A percentile compares a stretch with the other conserved stretches of the same genome.
These are phyloP conservation scores for Cosmia trapezina DNA, from an alignment of 2,888 invertebrate genomes.

Conservation along the genomic window DNA sequence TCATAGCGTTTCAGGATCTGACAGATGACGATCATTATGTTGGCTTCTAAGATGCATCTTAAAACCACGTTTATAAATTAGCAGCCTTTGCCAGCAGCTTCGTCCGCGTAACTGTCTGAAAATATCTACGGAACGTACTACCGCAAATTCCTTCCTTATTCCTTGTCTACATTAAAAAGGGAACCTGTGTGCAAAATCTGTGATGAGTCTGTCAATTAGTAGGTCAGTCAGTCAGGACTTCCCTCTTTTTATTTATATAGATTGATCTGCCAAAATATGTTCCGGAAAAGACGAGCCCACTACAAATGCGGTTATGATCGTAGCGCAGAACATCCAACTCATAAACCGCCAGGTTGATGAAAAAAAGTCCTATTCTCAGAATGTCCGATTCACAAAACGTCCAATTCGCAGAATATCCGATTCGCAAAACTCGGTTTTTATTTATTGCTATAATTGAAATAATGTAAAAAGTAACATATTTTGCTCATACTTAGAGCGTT, in stretches of 20 bases:
- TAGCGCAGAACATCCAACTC: background rate
- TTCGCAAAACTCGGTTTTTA: background rate
- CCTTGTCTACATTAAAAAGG: too few relatives aligned
- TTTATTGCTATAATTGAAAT: background rate
- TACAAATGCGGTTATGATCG: background rate
- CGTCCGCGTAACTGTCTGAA: too few relatives aligned
- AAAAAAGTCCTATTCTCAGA: background rate
- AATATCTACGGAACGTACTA: too few relatives aligned
- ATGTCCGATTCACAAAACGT: background rate
- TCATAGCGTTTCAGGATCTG: conserved; percentile 1
- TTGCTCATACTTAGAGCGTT: background rate
- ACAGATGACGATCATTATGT: background rate
- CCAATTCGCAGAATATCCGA: background rate
- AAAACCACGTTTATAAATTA: background rate
- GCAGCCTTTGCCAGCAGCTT: too few relatives aligned
- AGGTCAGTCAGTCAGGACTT: too few relatives aligned
- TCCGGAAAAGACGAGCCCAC: background rate
- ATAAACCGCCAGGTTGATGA: background rate
- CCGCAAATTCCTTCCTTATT: too few relatives aligned
- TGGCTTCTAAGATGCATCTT: conserved; percentile 8
- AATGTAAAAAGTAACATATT: background rate
- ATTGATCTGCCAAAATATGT: background rate
- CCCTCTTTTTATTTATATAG: too few relatives aligned
- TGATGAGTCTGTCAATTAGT: too few relatives aligned
- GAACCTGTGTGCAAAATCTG: too few relatives aligned